These are phyloP conservation scores for Cetonia aurata DNA, from an alignment of 2,888 invertebrate genomes.

Conservation along the genomic window DNA sequence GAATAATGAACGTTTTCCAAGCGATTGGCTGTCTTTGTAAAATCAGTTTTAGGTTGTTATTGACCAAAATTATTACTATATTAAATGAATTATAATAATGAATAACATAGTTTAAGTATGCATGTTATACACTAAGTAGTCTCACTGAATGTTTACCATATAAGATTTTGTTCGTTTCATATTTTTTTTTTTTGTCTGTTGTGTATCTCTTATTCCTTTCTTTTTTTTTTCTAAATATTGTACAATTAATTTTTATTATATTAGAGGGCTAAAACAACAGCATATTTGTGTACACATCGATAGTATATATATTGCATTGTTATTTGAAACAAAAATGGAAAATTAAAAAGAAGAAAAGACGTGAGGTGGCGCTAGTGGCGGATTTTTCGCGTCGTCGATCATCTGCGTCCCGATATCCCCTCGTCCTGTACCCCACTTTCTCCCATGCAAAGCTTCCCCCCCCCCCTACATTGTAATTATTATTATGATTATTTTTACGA, in stretches of 20 bases:
- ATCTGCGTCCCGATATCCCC: not conserved
- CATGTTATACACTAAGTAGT: conserved; percentile 45
- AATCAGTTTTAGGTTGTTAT: conserved; percentile 46
- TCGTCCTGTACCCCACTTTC: no score
- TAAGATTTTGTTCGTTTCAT: conserved; percentile 37
- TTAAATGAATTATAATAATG: conserved; percentile 44
- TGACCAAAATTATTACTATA: conserved; percentile 45
- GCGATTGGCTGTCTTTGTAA: conserved; percentile 44
- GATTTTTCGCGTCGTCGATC: conserved; percentile 1
- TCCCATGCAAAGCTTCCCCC: no score
- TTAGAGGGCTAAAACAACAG: conserved; percentile 42
- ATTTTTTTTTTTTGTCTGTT: conserved; percentile 40
- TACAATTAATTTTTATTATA: conserved; percentile 43
- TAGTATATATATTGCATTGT: conserved; percentile 43
- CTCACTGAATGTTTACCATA: conserved; percentile 45
- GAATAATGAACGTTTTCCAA: conserved; percentile 40
- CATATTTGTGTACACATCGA: conserved; percentile 46
- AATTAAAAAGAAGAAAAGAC: conserved; percentile 18
- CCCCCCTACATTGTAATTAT: not conserved
- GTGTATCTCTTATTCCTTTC: conserved; percentile 26
- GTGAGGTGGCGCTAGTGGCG: not conserved
- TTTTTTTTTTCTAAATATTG: conserved; percentile 40
- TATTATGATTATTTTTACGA: conserved; percentile 15
- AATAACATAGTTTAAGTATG: conserved; percentile 48
- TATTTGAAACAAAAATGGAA: conserved; percentile 35